A percentile compares a stretch with the other conserved stretches of the same genome.
Conservation (phyloP, 2,113 vertebrate species). For the Anarrhichthys ocellatus region DNA sequence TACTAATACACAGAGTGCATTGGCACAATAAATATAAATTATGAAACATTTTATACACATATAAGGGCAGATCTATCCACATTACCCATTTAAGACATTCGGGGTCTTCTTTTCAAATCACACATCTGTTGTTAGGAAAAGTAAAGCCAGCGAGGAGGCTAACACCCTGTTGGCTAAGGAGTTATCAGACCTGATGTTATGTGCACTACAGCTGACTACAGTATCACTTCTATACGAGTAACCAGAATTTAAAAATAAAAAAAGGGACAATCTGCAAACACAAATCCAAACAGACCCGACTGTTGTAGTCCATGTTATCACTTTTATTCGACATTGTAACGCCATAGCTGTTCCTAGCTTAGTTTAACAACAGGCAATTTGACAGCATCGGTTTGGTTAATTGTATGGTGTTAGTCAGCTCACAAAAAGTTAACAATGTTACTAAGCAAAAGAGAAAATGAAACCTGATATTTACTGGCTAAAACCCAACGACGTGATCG, state of each 20-base stretch:
- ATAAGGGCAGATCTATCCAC: neutral
- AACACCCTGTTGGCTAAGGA: constrained; percentile 16
- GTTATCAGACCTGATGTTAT: neutral
- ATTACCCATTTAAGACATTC: neutral
- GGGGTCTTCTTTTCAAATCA: neutral
- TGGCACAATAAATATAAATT: constrained; percentile 8
- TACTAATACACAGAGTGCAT: neutral
- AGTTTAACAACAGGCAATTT: constrained; percentile 51
- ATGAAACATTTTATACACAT: constrained; percentile 26
- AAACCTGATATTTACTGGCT: neutral
- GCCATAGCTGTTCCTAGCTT: constrained; percentile 23
- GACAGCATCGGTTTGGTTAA: constrained; percentile 4
- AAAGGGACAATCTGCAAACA: accelerated
- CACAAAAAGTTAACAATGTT: neutral
- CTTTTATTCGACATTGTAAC: constrained; percentile 10
- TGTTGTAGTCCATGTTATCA: neutral
- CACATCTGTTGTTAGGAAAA: neutral
- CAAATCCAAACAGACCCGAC: constrained; percentile 8
- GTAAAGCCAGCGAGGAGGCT: constrained; percentile 8
- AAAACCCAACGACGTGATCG: neutral
- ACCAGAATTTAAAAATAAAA: neutral
- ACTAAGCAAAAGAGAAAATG: neutral
- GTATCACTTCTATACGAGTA: neutral
- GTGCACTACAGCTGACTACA: neutral
- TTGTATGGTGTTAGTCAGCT: neutral